phyloP scores from a whole-genome alignment of 2,113 vertebrate genomes.

The Hydrochoerus hydrochaeris region DNA sequence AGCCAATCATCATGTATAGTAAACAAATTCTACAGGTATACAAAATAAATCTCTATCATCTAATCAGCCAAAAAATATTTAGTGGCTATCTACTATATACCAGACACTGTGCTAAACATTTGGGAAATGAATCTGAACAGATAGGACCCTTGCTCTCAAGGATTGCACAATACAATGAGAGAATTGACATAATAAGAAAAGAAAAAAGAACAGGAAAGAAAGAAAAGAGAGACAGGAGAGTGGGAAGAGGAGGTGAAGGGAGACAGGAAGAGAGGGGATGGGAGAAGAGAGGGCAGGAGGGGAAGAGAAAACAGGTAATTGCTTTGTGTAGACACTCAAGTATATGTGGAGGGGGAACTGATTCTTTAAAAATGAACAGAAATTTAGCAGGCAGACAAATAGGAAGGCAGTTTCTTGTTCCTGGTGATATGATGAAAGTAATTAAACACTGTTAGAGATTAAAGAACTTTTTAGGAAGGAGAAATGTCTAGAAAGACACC shows the following conservation, averaged over 20 bases:
- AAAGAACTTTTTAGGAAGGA: not conserved
- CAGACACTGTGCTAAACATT: not conserved
- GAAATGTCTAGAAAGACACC: not conserved
- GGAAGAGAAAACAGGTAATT: not conserved
- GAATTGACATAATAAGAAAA: not conserved
- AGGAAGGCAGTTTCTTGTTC: not conserved
- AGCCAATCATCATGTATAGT: not conserved
- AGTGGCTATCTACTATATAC: not conserved
- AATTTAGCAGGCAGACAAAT: slow-evolving; percentile 11
- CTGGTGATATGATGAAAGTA: not conserved
- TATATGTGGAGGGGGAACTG: not conserved
- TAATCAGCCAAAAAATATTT: slow-evolving; percentile 4
- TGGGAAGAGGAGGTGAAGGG: no score
- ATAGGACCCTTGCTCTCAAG: not conserved
- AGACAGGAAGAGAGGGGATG: no score
- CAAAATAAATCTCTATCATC: not conserved
- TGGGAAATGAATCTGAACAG: not conserved
- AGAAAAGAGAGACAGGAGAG: no score
- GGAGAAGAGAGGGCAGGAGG: not conserved
- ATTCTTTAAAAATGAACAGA: not conserved
- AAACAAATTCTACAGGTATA: not conserved
- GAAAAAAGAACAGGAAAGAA: not conserved
- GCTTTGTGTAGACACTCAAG: not conserved
- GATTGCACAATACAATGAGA: not conserved
- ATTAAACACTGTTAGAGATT: not conserved